phyloP scores from a whole-genome alignment of 2,888 invertebrate genomes.

The Halocaridina rubra region DNA sequence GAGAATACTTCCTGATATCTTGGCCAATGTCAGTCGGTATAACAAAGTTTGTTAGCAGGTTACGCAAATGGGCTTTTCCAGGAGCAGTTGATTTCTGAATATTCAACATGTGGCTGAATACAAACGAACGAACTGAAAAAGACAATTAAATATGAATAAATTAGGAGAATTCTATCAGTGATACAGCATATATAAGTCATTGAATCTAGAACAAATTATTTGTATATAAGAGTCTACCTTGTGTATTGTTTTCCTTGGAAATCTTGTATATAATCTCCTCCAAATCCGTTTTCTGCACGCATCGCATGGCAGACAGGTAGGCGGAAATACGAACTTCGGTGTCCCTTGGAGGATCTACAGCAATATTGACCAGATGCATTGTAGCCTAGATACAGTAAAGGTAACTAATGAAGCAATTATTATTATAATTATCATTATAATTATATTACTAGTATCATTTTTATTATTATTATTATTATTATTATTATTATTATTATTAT shows the following conservation, averaged over 20 bases:
- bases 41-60: conserved; percentile 20
- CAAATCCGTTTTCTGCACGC: not conserved
- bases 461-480: no score
- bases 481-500: no score
- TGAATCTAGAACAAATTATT: not conserved
- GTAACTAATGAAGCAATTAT: no score
- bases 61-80: conserved; percentile 22
- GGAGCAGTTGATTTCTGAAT: conserved; percentile 40
- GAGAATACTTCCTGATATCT: conserved; percentile 41
- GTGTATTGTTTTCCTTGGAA: conserved; percentile 14
- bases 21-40: conserved; percentile 17
- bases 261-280: not conserved
- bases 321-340: conserved; percentile 37
- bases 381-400: conserved; percentile 10
- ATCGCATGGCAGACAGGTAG: conserved; percentile 13
- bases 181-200: not conserved
- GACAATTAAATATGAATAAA: no score
- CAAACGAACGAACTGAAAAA: conserved; percentile 55
- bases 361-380: not conserved
- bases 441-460: no score
- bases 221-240: not conserved
- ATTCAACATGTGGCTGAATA: conserved; percentile 48
- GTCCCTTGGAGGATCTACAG: not conserved
- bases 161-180: not conserved
- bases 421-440: no score